phyloP scores from a whole-genome alignment of 1,140 invertebrate genomes.

The Babylonia areolata region DNA sequence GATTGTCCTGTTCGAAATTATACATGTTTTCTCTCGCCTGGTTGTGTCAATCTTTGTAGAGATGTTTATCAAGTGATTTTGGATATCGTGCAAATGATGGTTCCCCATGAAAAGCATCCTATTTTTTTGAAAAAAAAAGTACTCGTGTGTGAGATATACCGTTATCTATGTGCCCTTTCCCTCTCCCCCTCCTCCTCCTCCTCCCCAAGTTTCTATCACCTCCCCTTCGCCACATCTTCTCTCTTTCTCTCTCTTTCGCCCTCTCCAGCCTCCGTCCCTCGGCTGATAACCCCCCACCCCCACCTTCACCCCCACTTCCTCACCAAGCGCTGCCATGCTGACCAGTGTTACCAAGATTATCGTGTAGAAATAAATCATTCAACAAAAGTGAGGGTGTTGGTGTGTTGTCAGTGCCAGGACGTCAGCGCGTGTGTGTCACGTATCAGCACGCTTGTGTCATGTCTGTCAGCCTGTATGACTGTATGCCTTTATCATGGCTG shows the following conservation, averaged over 20 bases:
- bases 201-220: not conserved
- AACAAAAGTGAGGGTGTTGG: not conserved
- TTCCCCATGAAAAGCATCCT: not conserved
- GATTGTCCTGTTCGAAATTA: no score
- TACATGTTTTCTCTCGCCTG: not conserved
- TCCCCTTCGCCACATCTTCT: not conserved
- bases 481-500: not conserved
- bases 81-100: not conserved
- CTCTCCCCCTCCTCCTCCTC: not conserved
- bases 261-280: not conserved
- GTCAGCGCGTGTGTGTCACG: no score
- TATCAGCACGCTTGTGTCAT: not conserved
- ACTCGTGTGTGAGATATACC: not conserved
- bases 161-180: not conserved
- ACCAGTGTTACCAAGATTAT: not conserved
- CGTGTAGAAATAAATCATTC: conserved; percentile 4
- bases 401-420: no score
- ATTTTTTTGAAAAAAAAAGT: not conserved
- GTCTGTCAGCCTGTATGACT: not conserved
- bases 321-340: not conserved
- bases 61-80: not conserved
- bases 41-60: not conserved
- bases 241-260: not conserved
- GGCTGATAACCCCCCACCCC: not conserved
- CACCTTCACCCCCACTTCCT: no score